Conservation (phyloP, 2,888 invertebrate species). For the Lapara coniferarum region DNA sequence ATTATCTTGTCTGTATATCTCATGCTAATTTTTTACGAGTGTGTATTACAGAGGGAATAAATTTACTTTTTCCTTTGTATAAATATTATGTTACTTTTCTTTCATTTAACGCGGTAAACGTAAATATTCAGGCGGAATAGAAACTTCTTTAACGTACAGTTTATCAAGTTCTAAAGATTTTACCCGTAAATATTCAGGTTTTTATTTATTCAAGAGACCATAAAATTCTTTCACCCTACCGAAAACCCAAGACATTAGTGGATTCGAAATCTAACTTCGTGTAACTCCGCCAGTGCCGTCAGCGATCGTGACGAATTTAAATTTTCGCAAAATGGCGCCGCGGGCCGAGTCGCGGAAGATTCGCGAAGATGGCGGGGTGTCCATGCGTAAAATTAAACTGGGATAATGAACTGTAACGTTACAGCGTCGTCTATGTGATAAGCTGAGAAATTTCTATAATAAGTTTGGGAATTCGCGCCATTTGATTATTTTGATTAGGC, state of each 20-base stretch:
- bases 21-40: constrained; percentile 36
- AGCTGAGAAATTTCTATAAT: constrained; percentile 64
- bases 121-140: not conserved
- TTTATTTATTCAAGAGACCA: not conserved
- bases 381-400: constrained; percentile 82
- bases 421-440: constrained; percentile 59
- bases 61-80: constrained; percentile 12
- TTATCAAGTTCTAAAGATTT: not conserved
- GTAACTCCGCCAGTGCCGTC: constrained; percentile 47
- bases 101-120: not conserved
- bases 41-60: constrained; percentile 11
- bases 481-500: constrained; percentile 21
- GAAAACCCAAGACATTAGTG: constrained; percentile 28
- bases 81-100: not conserved
- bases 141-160: not conserved
- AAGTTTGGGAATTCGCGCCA: constrained; percentile 39
- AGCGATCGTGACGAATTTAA: constrained; percentile 57
- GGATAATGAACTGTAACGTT: constrained; percentile 73
- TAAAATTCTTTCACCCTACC: no score
- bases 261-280: constrained; percentile 34
- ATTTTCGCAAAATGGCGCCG: constrained; percentile 51
- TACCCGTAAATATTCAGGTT: not conserved
- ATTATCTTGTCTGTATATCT: constrained; percentile 57
- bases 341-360: constrained; percentile 51
- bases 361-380: constrained; percentile 65